Evolutionary conservation across 2,797 vertebrate genomes (phyloP), one percentile per base, ranked within the genome.

Genomic region (Xenentodon cancila): DNA sequence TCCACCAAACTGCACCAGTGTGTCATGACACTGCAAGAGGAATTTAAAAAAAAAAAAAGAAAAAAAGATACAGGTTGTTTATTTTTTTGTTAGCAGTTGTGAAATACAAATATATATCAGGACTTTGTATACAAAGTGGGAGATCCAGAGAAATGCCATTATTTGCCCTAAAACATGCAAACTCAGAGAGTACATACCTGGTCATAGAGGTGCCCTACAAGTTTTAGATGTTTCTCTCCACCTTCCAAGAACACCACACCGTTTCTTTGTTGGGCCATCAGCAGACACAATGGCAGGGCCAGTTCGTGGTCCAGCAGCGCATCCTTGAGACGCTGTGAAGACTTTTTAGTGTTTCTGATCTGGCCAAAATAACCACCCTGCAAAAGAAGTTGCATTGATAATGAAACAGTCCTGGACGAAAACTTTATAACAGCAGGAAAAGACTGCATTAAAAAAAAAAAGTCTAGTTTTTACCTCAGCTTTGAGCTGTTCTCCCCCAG

Each of bases 321-420:
- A 59, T 99, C 98, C 88, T 99, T 99, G 84, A 99, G 88, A 25
- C 97, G 95, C 84, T 99, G 98, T 37, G 98, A 99, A 0, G 98
- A 99, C 73, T 99, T 99, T 91, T 99, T 99, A 15, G 98, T 99
- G 92, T 99, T 99, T 84, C 98, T 94, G 78, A 99, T 99, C 81
- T 99, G 98, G 21, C 98, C 98, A 22, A 99, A 99, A 90, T 99
- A 99, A 51, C 97, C 98, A 7, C 98, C 97, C 97, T 99, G 81
- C 17, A 34, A 65, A 80, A 5, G 53, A 3, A 60, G n/a, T 37
- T 21, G 53, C 18, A 67, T n/a, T 42, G 7, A 44, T 59, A n/a
- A 59, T 6, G 9, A 50, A 13, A 8, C 8, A 15, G 3, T 40
- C 20, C 37, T 18, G 19, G 63, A 15, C 25, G 37, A n/a, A 25